Evolutionary conservation across 2,113 vertebrate genomes (phyloP).

Genomic region (Sclerurus mexicanus): DNA sequence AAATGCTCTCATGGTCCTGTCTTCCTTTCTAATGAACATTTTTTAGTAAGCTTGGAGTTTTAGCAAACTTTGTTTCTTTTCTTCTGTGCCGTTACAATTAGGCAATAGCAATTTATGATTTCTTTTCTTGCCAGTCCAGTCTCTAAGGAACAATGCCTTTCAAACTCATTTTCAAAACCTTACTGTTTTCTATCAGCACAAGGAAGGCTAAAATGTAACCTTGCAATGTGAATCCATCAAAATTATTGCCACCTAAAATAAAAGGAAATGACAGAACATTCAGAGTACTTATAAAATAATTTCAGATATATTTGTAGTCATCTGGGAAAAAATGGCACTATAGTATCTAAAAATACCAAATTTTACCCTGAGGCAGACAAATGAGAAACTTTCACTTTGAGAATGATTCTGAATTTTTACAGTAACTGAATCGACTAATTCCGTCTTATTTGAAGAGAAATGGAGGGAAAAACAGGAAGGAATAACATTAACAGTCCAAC

Average conservation of each 20-base stretch:
- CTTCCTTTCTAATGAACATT: background rate
- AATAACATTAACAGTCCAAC: background rate
- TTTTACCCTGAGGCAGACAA: background rate
- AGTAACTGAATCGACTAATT: background rate
- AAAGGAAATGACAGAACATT: slow-evolving; percentile 21
- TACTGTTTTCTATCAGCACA: background rate
- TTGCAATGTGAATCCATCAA: slow-evolving; percentile 6
- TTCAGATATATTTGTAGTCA: background rate
- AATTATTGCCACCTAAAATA: slow-evolving; percentile 7
- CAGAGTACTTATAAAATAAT: slow-evolving; percentile 7
- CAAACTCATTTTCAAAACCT: background rate
- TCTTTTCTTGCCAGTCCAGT: background rate
- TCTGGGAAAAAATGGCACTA: background rate
- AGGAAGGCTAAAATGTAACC: slow-evolving; percentile 9
- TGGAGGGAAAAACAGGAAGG: background rate
- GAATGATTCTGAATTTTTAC: background rate
- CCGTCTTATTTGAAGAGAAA: slow-evolving; percentile 8
- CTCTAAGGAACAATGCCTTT: background rate
- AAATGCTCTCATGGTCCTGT: background rate
- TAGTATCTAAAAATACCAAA: background rate
- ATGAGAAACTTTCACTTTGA: background rate
- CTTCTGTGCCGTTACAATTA: background rate
- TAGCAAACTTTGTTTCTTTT: background rate
- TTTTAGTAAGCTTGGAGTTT: background rate
- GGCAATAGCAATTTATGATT: background rate